Base-by-base conservation (phyloP, 2,888 invertebrate genomes). In the Ferrisia virgata region DNA sequence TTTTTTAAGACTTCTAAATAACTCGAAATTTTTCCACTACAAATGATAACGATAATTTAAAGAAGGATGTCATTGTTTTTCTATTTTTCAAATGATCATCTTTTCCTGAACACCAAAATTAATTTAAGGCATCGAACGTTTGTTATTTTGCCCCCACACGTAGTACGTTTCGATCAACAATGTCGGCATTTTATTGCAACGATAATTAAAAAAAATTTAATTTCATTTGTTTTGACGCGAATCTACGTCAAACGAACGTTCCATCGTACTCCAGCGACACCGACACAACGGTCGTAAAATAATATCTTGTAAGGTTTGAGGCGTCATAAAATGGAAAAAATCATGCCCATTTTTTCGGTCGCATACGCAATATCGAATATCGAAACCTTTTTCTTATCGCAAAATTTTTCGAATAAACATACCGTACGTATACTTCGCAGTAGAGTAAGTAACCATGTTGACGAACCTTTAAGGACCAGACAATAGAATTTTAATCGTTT, bases 151-250 rank as follows among this genome's bases (percentile, higher is more conserved):
- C 4, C 53, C 22, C 53, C 18, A 53, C 53, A 53, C 53, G 53
- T 64, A 28, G 3, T 64, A 28, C 28, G 15, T 64, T 64, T 64
- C 28, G 15, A 64, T 18, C 53, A 22, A 53, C n/a, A 22, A 6
- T 64, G 28, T 28, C 28, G 53, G 53, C 13, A 53, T 53, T 53
- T 53, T 22, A 53, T 18, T 6, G 53, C 53, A 53, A 15, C 64
- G 15, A 15, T 64, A 25, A 64, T 64, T 64, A 64, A 64, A 28
- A 53, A 76, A 76, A 76, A 76, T 36, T 76, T 76, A 18, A 76
- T 76, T 76, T 76, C 69, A n/a, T 36, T 36, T 76, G 31, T 76
- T 53, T 53, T 53, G 53, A 53, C 53, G 53, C 53, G 22, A 72
- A 76, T 76, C 36, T 18, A 36, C 36, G 72, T 36, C 72, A 76